Evolutionary conservation across 1,140 invertebrate species (phyloP).

Genomic region (Paracyclopina nana): DNA sequence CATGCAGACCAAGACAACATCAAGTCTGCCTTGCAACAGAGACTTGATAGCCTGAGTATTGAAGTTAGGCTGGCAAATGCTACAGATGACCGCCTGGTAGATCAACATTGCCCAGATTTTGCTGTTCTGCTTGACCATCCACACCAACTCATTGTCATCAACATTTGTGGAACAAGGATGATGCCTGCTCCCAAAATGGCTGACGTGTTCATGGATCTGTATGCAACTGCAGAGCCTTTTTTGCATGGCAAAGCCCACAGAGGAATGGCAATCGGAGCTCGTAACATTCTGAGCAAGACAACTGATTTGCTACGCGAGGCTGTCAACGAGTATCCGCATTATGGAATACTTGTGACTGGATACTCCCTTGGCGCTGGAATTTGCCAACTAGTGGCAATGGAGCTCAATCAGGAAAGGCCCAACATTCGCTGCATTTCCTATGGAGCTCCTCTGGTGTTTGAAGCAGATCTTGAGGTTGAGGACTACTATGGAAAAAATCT

Average conservation of each 20-base stretch:
- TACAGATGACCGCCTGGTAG: not conserved
- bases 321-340: not conserved
- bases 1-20: not conserved
- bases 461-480: not conserved
- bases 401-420: not conserved
- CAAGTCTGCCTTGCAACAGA: not conserved
- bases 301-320: not conserved
- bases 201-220: conserved; percentile 12
- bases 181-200: conserved; percentile 10
- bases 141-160: not conserved
- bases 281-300: not conserved
- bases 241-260: conserved; percentile 8
- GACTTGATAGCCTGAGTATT: not conserved
- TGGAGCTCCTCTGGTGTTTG: conserved; percentile 6
- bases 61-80: not conserved
- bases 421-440: conserved; percentile 9
- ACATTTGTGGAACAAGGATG: conserved; percentile 12
- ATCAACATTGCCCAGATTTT: conserved; percentile 9
- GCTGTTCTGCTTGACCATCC: not conserved
- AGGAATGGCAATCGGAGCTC: conserved; percentile 5
- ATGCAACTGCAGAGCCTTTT: not conserved
- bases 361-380: conserved; percentile 11
- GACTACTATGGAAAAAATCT: conserved; percentile 9
- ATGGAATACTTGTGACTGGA: conserved; percentile 10
- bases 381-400: conserved; percentile 9